These are phyloP conservation scores for Drosophila busckii DNA, from an alignment of 1,140 invertebrate species.

Conservation along the genomic window DNA sequence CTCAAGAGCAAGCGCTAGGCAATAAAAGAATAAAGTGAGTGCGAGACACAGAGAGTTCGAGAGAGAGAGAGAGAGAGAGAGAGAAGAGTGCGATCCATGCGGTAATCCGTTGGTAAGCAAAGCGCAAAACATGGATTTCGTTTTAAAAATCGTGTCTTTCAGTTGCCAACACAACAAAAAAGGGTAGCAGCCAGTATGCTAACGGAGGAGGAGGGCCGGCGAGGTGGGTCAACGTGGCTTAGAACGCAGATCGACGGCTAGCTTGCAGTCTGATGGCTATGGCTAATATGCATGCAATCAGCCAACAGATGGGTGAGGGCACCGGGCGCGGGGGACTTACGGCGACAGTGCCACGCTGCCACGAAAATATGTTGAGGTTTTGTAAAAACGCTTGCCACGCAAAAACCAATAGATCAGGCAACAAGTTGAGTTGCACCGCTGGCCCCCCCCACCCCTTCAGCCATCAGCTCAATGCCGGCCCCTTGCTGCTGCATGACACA, in stretches of 20 bases:
- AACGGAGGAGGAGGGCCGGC: neutral
- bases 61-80: neutral
- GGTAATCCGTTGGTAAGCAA: conserved; percentile 29
- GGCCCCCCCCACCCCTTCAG: conserved; percentile 13
- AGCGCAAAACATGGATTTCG: conserved; percentile 69
- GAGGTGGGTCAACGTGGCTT: conserved; percentile 13
- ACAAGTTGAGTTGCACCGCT: conserved; percentile 21
- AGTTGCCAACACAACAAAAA: conserved; percentile 53
- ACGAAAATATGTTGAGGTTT: conserved; percentile 60
- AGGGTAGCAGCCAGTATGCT: conserved; percentile 61
- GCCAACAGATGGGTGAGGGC: conserved; percentile 13
- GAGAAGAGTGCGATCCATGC: conserved; percentile 51
- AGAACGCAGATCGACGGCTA: conserved; percentile 59
- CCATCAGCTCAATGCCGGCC: too few relatives aligned
- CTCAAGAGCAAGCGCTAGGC: too few relatives aligned
- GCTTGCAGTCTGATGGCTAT: conserved; percentile 48
- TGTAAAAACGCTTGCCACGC: conserved; percentile 62
- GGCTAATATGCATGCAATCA: conserved; percentile 71
- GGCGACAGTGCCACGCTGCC: conserved; percentile 25
- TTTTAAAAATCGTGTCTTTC: conserved; percentile 76
- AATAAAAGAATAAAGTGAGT: conserved; percentile 3
- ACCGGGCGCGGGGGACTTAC: neutral
- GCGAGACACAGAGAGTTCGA: conserved; percentile 19
- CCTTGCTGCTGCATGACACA: conserved; percentile 48
- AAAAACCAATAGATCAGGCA: conserved; percentile 71